Conservation (phyloP, 2,888 invertebrate genomes). For the Clivina fossor region DNA sequence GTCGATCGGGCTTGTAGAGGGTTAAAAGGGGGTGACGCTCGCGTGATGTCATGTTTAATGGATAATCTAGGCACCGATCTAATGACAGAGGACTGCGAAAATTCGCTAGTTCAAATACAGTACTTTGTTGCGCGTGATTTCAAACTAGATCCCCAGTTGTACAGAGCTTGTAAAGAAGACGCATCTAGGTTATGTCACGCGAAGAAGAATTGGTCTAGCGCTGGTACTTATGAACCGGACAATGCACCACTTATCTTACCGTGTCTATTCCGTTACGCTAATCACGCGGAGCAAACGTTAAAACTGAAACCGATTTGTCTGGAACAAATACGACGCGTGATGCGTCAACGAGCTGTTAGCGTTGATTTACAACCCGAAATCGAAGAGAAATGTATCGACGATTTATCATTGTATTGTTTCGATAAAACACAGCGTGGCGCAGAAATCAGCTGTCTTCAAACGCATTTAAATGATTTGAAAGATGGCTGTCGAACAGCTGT, state of each 20-base stretch:
- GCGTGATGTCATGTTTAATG: conserved; percentile 92
- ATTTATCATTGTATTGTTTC: conserved; percentile 80
- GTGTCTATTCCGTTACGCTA: conserved; percentile 81
- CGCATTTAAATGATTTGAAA: conserved; percentile 70
- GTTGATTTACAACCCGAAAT: conserved; percentile 94
- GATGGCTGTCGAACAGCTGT: conserved; percentile 75
- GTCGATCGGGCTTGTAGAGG: conserved; percentile 77
- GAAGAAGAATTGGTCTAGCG: conserved; percentile 71
- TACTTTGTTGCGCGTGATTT: conserved; percentile 97
- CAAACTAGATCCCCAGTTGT: conserved; percentile 86
- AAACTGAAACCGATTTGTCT: conserved; percentile 63
- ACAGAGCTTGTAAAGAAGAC: conserved; percentile 84
- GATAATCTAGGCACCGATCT: conserved; percentile 76
- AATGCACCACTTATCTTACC: conserved; percentile 84
- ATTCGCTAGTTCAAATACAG: conserved; percentile 90
- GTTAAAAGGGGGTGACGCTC: conserved; percentile 72
- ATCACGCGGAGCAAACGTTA: conserved; percentile 51
- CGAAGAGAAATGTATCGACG: conserved; percentile 85
- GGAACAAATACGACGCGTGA: conserved; percentile 84
- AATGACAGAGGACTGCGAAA: conserved; percentile 89
- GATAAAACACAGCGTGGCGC: conserved; percentile 84
- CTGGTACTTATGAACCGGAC: conserved; percentile 70
- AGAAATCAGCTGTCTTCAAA: conserved; percentile 92
- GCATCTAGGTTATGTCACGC: conserved; percentile 82
- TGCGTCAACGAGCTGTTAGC: conserved; percentile 89